Evolutionary conservation across 2,888 invertebrate species (phyloP), one percentile per base, ranked within the genome.

Genomic region (Eupithecia centaureata): DNA sequence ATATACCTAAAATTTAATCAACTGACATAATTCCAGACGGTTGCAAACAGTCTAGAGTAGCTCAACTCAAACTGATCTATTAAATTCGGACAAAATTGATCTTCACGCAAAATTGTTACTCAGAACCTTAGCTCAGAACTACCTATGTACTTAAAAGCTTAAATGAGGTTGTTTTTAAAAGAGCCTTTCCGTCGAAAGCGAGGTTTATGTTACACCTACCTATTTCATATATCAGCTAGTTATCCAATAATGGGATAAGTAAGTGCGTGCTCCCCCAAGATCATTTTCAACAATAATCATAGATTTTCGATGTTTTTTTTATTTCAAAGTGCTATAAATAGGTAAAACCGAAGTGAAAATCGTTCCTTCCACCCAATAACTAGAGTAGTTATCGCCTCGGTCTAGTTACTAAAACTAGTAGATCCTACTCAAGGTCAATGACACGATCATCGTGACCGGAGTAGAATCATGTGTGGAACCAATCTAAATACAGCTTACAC

Each of bases 351-450:
- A 10, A 30, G 32, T 58, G 35, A 15, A 51, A 57, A 47, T 58
- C 33, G 35, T 52, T 27, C 54, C 33, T 61, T 27, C 80, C 82
- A 78, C 85, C 88, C 88, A 88, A 86, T 83, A 85, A 87, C 82
- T 86, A 87, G 85, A 89, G n/a, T n/a, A n/a, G n/a, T n/a, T n/a
- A n/a, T n/a, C n/a, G n/a, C n/a, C n/a, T n/a, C n/a, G n/a, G n/a
- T n/a, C n/a, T n/a, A n/a, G n/a, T n/a, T n/a, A n/a, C 88, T 87
- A 88, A 88, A 90, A 87, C 86, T n/a, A n/a, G n/a, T n/a, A n/a
- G 82, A 81, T 85, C 78, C 81, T 78, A 78, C 81, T 73, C 79
- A 80, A 82, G 91, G 88, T 89, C 90, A 89, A 83, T 89, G 90
- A 90, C 91, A 86, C 80, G 69, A 75, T 72, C 76, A 73, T 79